These are phyloP conservation scores for Dreissena polymorpha DNA, from an alignment of 1,140 invertebrate species.

Conservation along the genomic window DNA sequence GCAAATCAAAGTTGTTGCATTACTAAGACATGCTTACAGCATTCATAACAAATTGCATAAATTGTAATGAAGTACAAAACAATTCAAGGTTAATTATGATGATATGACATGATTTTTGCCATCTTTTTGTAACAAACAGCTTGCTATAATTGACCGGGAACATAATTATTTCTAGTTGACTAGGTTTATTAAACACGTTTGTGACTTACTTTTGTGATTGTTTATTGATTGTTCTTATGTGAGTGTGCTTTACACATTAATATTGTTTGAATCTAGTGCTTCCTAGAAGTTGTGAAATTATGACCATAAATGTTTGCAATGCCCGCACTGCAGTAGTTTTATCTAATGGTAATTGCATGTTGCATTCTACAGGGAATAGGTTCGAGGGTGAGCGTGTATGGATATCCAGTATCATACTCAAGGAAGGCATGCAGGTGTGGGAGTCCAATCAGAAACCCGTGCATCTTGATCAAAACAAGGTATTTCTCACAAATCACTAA, in stretches of 20 bases:
- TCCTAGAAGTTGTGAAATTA: neutral
- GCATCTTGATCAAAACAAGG: slow-evolving; percentile 4
- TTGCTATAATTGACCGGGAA: too few relatives aligned
- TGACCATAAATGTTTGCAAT: neutral
- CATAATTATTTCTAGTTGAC: neutral
- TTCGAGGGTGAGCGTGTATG: slow-evolving; percentile 13
- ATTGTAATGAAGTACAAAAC: too few relatives aligned
- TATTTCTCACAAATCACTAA: neutral
- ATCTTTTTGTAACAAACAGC: too few relatives aligned
- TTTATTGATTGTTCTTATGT: neutral
- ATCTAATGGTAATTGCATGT: neutral
- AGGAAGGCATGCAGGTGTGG: slow-evolving; percentile 13
- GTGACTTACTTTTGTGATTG: neutral
- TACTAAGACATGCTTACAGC: too few relatives aligned
- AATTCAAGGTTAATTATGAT: too few relatives aligned
- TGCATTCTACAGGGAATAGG: slow-evolving; percentile 19
- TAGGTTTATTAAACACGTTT: neutral
- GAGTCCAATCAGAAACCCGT: slow-evolving; percentile 17
- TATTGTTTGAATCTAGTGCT: neutral
- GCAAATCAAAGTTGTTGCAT: too few relatives aligned
- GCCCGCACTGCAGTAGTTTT: neutral
- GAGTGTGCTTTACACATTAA: neutral
- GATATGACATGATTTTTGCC: too few relatives aligned
- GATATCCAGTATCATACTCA: slow-evolving; percentile 9
- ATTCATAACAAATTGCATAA: too few relatives aligned